A percentile compares a stretch with the other conserved stretches of the same genome.
phyloP scores from a whole-genome alignment of 2,888 invertebrate genomes.

The Sesamia inferens region DNA sequence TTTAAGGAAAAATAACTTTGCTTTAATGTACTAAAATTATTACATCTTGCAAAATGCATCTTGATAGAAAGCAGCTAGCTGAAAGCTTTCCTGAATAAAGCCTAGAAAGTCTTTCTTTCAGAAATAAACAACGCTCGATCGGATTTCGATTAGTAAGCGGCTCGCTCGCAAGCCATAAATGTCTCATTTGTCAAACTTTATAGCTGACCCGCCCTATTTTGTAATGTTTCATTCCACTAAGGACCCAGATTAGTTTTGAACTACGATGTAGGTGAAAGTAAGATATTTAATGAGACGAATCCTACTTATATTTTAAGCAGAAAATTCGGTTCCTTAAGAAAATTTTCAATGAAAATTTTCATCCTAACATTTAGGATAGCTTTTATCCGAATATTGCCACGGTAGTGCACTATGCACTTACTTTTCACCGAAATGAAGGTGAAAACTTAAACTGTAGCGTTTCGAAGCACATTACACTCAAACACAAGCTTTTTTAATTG shows the following conservation, averaged over 20 bases:
- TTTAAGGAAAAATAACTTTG: neutral
- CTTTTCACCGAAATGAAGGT: no score
- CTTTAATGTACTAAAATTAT: neutral
- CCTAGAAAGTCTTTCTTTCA: constrained; percentile 30
- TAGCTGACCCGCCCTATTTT: constrained; percentile 65
- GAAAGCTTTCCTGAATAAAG: constrained; percentile 17
- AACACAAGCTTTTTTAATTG: no score
- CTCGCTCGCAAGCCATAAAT: constrained; percentile 67
- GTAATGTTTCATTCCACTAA: constrained; percentile 49
- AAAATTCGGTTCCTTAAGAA: no score
- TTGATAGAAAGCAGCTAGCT: neutral
- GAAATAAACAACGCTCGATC: constrained; percentile 53
- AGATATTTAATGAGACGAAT: neutral
- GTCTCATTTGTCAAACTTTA: constrained; percentile 80
- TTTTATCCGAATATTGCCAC: no score
- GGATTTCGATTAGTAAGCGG: constrained; percentile 71
- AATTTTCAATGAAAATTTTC: no score
- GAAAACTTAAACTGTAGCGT: no score
- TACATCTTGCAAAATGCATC: neutral
- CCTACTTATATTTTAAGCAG: no score
- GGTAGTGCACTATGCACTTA: no score
- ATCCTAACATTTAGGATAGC: no score
- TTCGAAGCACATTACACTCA: no score
- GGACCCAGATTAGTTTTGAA: constrained; percentile 41
- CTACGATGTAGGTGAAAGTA: constrained; percentile 7